Conservation (phyloP, 2,797 vertebrate genomes). For the Pelodytes ibericus region DNA sequence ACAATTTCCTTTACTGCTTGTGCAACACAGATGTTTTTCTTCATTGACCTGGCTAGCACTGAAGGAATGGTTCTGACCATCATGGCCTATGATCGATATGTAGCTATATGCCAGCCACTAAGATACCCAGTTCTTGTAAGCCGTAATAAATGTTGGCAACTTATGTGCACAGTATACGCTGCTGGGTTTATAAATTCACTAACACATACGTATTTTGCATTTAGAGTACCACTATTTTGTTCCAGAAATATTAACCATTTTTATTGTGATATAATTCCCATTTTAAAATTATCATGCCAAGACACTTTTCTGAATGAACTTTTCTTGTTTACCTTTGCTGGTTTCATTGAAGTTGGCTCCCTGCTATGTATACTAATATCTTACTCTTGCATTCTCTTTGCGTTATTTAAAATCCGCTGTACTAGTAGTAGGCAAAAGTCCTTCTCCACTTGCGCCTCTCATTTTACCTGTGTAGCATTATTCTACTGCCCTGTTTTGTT, state of each 20-base stretch:
- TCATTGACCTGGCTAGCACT: slow-evolving; percentile 25
- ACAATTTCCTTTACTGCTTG: slow-evolving; percentile 23
- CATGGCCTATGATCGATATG: slow-evolving; percentile 48
- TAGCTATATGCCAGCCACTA: slow-evolving; percentile 40
- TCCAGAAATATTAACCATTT: slow-evolving; percentile 32
- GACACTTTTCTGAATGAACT: slow-evolving; percentile 31
- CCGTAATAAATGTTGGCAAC: not conserved
- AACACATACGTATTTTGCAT: slow-evolving; percentile 31
- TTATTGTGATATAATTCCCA: slow-evolving; percentile 33
- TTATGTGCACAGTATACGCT: slow-evolving; percentile 4
- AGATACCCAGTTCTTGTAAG: slow-evolving; percentile 39
- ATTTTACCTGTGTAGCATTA: slow-evolving; percentile 35
- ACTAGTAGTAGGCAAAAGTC: slow-evolving; percentile 14
- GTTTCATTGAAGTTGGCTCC: slow-evolving; percentile 27
- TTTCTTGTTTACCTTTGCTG: slow-evolving; percentile 28
- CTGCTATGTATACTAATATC: slow-evolving; percentile 34
- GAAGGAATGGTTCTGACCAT: slow-evolving; percentile 31
- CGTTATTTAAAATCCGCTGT: slow-evolving; percentile 2
- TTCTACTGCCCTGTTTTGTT: slow-evolving; percentile 36
- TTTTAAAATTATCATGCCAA: slow-evolving; percentile 36
- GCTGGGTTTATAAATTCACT: slow-evolving; percentile 35
- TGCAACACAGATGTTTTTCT: slow-evolving; percentile 42
- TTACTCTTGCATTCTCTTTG: slow-evolving; percentile 18
- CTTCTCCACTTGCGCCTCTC: slow-evolving; percentile 41
- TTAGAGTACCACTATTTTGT: slow-evolving; percentile 21